phyloP scores from a whole-genome alignment of 92 coral and sea anemone genomes.

The Porites rus region DNA sequence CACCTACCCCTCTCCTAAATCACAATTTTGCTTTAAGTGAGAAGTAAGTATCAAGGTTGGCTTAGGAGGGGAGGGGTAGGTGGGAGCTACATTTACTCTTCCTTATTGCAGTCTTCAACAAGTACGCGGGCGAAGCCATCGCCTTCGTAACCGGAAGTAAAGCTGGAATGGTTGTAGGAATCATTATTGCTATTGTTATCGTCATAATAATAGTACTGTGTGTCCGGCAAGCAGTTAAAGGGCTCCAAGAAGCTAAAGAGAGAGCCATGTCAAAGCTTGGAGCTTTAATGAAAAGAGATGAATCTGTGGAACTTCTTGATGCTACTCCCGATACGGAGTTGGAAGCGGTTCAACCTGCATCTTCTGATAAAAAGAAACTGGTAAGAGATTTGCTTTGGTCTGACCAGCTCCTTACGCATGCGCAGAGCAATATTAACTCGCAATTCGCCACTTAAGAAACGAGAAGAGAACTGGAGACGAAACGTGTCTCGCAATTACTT shows the following conservation, averaged over 20 bases:
- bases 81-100: not conserved
- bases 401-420: no score
- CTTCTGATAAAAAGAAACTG: constrained; percentile 67
- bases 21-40: no score
- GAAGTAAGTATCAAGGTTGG: no score
- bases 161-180: constrained; percentile 73
- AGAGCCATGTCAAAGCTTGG: constrained; percentile 75
- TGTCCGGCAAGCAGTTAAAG: constrained; percentile 56
- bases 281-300: constrained; percentile 69
- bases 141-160: constrained; percentile 72
- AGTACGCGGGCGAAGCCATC: constrained; percentile 57
- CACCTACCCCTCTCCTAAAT: no score
- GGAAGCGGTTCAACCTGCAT: constrained; percentile 78
- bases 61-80: no score
- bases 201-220: constrained; percentile 57
- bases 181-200: constrained; percentile 52
- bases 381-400: constrained; percentile 28
- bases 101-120: constrained; percentile 26
- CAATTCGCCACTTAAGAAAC: no score
- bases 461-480: no score
- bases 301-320: constrained; percentile 68
- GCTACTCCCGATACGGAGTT: constrained; percentile 83
- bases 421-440: no score
- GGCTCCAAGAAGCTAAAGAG: constrained; percentile 79
- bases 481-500: no score